Evolutionary conservation across 2,113 vertebrate species (phyloP).

Genomic region (Ceyx margarethae): DNA sequence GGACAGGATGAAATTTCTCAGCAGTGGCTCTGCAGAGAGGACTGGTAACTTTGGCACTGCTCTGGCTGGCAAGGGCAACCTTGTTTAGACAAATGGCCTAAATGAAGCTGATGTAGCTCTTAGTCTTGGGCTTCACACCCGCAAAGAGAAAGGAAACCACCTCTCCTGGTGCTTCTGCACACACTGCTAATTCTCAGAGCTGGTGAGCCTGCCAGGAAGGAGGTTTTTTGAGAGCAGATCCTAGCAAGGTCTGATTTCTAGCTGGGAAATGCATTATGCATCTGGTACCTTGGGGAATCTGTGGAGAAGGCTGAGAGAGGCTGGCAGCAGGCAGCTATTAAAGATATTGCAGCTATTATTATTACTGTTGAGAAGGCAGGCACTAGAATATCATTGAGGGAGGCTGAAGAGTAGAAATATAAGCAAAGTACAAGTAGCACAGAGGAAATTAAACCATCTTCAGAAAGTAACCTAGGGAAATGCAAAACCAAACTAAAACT

Average conservation of each 20-base stretch:
- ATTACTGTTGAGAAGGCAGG: conserved; percentile 50
- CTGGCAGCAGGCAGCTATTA: conserved; percentile 60
- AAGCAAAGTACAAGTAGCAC: neutral
- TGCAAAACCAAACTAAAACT: neutral
- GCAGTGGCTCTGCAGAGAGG: neutral
- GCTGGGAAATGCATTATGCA: conserved; percentile 65
- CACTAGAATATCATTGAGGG: conserved; percentile 5
- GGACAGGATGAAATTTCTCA: neutral
- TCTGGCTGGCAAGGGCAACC: rapidly evolving
- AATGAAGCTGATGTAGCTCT: neutral
- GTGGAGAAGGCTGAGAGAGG: conserved; percentile 42
- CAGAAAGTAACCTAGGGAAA: neutral
- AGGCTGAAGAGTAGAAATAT: neutral
- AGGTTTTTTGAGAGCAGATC: neutral
- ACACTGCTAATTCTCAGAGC: neutral
- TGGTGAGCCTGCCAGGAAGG: conserved; percentile 28
- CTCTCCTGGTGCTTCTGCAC: neutral
- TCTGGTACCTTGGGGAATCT: conserved; percentile 48
- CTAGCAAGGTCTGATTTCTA: conserved; percentile 17
- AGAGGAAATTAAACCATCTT: conserved; percentile 13
- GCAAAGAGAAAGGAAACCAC: neutral
- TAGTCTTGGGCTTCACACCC: neutral
- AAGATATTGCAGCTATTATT: conserved; percentile 64
- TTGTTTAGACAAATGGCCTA: too few species aligned
- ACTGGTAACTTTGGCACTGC: neutral